Percentiles rank a stretch among this genome's conserved stretches.
Conservation (phyloP, 2,113 vertebrate species). For the Podarcis muralis region DNA sequence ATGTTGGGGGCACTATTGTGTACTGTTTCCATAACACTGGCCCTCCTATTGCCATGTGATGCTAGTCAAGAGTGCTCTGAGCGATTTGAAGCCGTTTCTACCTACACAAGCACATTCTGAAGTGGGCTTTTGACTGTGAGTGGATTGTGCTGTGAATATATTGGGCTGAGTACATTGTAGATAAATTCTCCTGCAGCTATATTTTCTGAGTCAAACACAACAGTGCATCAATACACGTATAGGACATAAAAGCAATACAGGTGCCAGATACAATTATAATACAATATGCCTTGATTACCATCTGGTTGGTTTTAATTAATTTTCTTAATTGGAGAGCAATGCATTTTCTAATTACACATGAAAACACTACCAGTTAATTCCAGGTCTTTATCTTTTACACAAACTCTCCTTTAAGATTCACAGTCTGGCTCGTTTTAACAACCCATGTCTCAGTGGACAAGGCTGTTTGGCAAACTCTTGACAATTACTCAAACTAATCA, state of each 20-base stretch:
- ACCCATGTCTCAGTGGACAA: constrained; percentile 51
- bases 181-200: constrained; percentile 38
- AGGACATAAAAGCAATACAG: constrained; percentile 57
- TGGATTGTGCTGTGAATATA: background rate
- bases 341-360: constrained; percentile 65
- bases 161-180: constrained; percentile 7
- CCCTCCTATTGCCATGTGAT: background rate
- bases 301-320: constrained; percentile 67
- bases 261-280: constrained; percentile 58
- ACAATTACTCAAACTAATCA: constrained; percentile 72
- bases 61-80: background rate
- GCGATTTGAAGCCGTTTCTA: background rate
- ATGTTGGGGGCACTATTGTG: background rate
- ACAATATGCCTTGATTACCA: constrained; percentile 59
- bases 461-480: constrained; percentile 57
- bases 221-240: constrained; percentile 24
- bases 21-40: background rate
- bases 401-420: constrained; percentile 55
- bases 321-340: constrained; percentile 63
- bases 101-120: background rate
- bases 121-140: background rate
- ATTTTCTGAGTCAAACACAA: constrained; percentile 51
- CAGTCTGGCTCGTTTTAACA: constrained; percentile 62
- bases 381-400: constrained; percentile 50
- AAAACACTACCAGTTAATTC: constrained; percentile 55